phyloP scores from a whole-genome alignment of 2,888 invertebrate species.

The Aphidius colemani region DNA sequence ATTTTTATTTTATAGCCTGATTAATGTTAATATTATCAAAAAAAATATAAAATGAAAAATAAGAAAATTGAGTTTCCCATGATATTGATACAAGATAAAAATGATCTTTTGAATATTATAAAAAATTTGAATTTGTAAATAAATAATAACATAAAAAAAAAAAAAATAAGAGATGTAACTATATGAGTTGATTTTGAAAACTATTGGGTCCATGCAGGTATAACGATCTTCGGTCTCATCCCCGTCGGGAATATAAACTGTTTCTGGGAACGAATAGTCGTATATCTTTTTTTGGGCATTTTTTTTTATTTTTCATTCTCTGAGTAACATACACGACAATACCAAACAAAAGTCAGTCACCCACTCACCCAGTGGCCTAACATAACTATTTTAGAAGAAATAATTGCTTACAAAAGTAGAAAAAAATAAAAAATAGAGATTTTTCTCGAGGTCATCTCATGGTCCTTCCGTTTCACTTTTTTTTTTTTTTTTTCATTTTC shows the following conservation, averaged over 20 bases:
- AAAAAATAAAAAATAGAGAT: background rate
- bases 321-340: constrained; percentile 48
- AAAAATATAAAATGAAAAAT: constrained; percentile 2
- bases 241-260: constrained; percentile 55
- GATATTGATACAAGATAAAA: constrained; percentile 4
- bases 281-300: constrained; percentile 50
- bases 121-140: constrained; percentile 15
- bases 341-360: constrained; percentile 51
- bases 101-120: constrained; percentile 11
- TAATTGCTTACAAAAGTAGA: constrained; percentile 13
- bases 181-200: constrained; percentile 4
- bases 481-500: too few species aligned
- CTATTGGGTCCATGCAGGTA: constrained; percentile 29
- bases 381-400: constrained; percentile 25
- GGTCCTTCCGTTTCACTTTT: constrained; percentile 10
- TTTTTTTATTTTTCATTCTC: constrained; percentile 7
- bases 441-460: constrained; percentile 4
- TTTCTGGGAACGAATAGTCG: constrained; percentile 57
- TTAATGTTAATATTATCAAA: background rate
- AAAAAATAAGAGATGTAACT: too few species aligned
- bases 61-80: constrained; percentile 13
- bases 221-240: constrained; percentile 36
- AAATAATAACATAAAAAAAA: background rate
- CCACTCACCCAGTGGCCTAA: constrained; percentile 48
- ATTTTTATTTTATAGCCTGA: too few species aligned